Percentiles rank a stretch among this genome's conserved stretches.
phyloP scores from a whole-genome alignment of 2,797 vertebrate genomes.

The Betta splendens region DNA sequence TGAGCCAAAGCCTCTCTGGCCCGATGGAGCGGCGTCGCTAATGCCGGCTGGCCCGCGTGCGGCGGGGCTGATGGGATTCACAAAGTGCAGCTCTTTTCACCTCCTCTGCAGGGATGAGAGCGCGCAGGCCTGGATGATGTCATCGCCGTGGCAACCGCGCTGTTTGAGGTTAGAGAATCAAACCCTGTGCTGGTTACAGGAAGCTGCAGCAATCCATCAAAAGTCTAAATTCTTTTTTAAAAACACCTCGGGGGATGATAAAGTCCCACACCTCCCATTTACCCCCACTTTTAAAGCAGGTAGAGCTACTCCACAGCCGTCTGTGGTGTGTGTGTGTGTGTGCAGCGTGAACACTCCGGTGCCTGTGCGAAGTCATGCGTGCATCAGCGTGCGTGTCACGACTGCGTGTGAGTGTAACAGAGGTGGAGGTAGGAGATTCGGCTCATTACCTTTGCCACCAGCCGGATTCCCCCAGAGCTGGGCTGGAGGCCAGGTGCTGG shows the following conservation, averaged over 20 bases:
- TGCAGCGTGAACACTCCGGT: slow-evolving; percentile 22
- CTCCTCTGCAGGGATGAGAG: slow-evolving; percentile 56
- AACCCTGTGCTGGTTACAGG: slow-evolving; percentile 59
- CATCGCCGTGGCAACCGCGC: slow-evolving; percentile 66
- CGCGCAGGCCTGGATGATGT: slow-evolving; percentile 52
- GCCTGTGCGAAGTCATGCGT: slow-evolving; percentile 49
- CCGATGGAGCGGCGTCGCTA: slow-evolving; percentile 22
- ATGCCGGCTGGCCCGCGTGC: slow-evolving; percentile 20
- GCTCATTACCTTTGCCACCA: slow-evolving; percentile 72
- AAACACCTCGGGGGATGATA: slow-evolving; percentile 61
- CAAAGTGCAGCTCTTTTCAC: slow-evolving; percentile 53
- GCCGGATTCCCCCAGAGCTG: slow-evolving; percentile 41
- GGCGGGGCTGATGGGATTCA: slow-evolving; percentile 55
- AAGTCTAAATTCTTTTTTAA: slow-evolving; percentile 56
- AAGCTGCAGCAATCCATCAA: slow-evolving; percentile 72
- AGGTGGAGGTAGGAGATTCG: slow-evolving; percentile 62
- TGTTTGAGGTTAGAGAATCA: slow-evolving; percentile 55
- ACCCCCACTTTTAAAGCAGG: slow-evolving; percentile 51
- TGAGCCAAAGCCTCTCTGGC: slow-evolving; percentile 33
- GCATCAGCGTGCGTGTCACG: slow-evolving; percentile 56
- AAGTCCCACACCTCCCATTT: slow-evolving; percentile 66
- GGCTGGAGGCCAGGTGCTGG: slow-evolving; percentile 13
- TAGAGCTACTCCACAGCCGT: slow-evolving; percentile 50
- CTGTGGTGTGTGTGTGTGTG: slow-evolving; percentile 37
- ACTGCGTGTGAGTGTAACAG: slow-evolving; percentile 53